Base-by-base conservation (phyloP, 2,888 invertebrate species). In the Dione juno region DNA sequence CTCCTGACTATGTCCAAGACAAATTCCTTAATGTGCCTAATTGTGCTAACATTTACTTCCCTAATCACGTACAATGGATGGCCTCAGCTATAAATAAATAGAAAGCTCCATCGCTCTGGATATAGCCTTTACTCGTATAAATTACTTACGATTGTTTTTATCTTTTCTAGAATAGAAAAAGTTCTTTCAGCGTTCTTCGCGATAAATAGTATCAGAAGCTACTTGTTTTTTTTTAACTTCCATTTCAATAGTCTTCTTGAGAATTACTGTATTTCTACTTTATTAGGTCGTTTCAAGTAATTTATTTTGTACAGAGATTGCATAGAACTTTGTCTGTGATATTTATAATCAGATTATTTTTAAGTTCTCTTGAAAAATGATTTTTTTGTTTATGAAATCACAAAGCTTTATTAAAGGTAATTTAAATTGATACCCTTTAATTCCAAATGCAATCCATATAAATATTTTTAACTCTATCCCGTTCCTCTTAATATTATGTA, bases 31-130 rank as follows among this genome's bases (percentile, higher is more conserved):
- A 81, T 81, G 82, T 80, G 81, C 84, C 88, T 89, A 89, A 90
- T 89, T 89, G 88, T 84, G 87, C 89, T 76, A 89, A 90, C 87
- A 89, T 89, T 90, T 90, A 84, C 88, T 86, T 83, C 83, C 84
- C 84, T 87, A 88, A 90, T 89, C 88, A 89, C 87, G 86, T 85
- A 84, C 85, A 84, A 84, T 69, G 64, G 69, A 72, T 66, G 69
- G 67, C 58, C 59, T 64, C 65, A 58, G 61, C 74, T 50, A 69
- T 74, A 74, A 74, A 71, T 74, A 72, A 69, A 65, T 58, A 13
- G 57, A 65, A 50, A 72, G 69, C 57, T 64, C 66, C 57, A 57
- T 63, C 41, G 43, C 69, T 66, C 58, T 53, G 66, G 50, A 52
- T 69, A 69, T 54, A 72, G 64, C 53, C 64, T 69, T 67, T 66